These are phyloP conservation scores for Pteromalus puparum DNA, from an alignment of 1,140 invertebrate genomes.

Conservation along the genomic window DNA sequence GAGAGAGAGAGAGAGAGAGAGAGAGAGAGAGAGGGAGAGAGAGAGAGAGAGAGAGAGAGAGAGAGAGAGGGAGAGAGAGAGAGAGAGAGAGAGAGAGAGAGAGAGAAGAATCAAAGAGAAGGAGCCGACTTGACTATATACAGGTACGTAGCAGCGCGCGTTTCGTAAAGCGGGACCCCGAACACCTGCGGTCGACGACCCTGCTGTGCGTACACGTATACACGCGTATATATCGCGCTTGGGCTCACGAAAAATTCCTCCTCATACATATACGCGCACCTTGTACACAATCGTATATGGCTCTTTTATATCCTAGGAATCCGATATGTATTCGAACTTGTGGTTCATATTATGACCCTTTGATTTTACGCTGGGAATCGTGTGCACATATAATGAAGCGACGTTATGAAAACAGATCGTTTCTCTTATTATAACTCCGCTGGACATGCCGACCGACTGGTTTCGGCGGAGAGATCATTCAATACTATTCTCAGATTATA, in stretches of 20 bases:
- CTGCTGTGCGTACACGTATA: conserved; percentile 45
- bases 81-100: no score
- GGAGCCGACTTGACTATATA: conserved; percentile 53
- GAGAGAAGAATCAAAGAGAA: conserved; percentile 22
- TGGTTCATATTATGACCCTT: neutral
- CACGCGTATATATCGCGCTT: neutral
- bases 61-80: conserved; percentile 41
- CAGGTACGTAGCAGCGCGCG: conserved; percentile 4
- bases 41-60: conserved; percentile 23
- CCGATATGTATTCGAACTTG: no score
- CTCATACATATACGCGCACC: conserved; percentile 56
- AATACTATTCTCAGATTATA: neutral
- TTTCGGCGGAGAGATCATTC: neutral
- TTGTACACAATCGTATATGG: neutral
- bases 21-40: conserved; percentile 40
- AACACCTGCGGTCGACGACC: conserved; percentile 75
- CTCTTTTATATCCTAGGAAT: neutral
- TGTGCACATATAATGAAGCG: neutral
- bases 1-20: conserved; percentile 25
- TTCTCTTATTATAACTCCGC: neutral
- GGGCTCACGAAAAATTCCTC: conserved; percentile 67
- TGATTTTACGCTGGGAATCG: neutral
- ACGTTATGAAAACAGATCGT: neutral
- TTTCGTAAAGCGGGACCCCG: conserved; percentile 48
- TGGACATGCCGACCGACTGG: neutral